phyloP scores from a whole-genome alignment of 2,797 vertebrate genomes.

The Brachymystax lenok region DNA sequence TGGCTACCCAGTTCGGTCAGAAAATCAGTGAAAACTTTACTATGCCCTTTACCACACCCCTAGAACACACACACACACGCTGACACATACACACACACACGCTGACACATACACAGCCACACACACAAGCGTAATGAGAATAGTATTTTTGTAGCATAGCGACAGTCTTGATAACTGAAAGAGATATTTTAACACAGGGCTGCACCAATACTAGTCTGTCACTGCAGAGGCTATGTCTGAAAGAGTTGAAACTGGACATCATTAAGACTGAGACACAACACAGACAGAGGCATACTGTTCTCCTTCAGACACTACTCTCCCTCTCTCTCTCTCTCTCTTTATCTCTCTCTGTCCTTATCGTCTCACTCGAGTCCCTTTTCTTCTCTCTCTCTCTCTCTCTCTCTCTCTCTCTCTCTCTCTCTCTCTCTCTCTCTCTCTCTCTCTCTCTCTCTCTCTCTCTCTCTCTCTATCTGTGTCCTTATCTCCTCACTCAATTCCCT shows the following conservation, averaged over 20 bases:
- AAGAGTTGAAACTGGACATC: too few species aligned
- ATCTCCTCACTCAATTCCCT: background rate
- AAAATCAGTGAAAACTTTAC: slow-evolving; percentile 24
- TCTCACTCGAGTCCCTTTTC: background rate
- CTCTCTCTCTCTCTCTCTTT: background rate
- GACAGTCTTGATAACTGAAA: slow-evolving; percentile 25
- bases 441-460: too few species aligned
- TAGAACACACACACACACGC: too few species aligned
- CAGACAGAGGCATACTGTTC: too few species aligned
- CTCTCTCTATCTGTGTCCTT: background rate
- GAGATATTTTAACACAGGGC: background rate
- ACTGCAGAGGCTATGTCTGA: too few species aligned
- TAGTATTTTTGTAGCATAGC: slow-evolving; percentile 17
- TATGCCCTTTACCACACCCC: background rate
- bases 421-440: too few species aligned
- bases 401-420: too few species aligned
- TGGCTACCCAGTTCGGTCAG: slow-evolving; percentile 7
- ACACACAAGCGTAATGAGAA: slow-evolving; percentile 30
- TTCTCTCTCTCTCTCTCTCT: background rate
- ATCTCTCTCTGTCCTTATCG: background rate
- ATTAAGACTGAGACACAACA: too few species aligned
- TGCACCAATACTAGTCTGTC: too few species aligned
- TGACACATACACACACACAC: too few species aligned
- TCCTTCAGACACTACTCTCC: too few species aligned
- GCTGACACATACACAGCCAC: background rate